phyloP scores from a whole-genome alignment of 2,113 vertebrate genomes.

The Pleuronectes platessa region DNA sequence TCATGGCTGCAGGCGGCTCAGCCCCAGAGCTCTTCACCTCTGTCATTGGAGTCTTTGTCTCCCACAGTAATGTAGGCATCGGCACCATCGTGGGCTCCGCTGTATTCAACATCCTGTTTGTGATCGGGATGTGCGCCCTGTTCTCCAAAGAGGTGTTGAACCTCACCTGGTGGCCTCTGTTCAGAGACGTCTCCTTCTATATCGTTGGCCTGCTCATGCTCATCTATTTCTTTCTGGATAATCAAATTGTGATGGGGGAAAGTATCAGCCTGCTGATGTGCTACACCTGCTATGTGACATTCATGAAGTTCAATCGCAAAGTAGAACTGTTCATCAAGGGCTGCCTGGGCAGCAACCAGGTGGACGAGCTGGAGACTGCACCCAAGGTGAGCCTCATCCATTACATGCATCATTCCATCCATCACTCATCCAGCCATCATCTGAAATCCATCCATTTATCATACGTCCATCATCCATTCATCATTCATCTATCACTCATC shows the following conservation, averaged over 20 bases:
- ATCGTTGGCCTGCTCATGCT: constrained; percentile 95
- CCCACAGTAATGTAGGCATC: constrained; percentile 97
- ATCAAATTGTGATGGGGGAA: constrained; percentile 89
- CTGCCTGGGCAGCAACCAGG: constrained; percentile 88
- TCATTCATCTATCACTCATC: not conserved
- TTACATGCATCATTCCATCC: constrained; percentile 7
- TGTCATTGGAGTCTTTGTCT: constrained; percentile 96
- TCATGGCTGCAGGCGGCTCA: constrained; percentile 98
- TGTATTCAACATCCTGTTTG: constrained; percentile 98
- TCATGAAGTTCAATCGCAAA: constrained; percentile 95
- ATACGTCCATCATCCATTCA: not conserved
- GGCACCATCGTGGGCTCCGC: constrained; percentile 98
- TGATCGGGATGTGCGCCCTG: constrained; percentile 98
- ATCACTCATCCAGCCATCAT: constrained; percentile 5
- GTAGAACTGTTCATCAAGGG: constrained; percentile 89
- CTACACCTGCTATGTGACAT: constrained; percentile 91
- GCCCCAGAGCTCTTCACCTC: constrained; percentile 98
- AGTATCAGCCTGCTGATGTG: constrained; percentile 88
- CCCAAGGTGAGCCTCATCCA: constrained; percentile 86
- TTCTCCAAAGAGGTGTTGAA: constrained; percentile 96
- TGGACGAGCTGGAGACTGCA: constrained; percentile 87
- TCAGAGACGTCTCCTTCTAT: constrained; percentile 97
- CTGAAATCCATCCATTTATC: constrained; percentile 7
- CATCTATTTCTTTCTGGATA: constrained; percentile 98
- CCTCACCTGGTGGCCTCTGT: constrained; percentile 99